These are phyloP conservation scores for Lucilia sericata DNA, from an alignment of 1,140 invertebrate species.

Conservation along the genomic window DNA sequence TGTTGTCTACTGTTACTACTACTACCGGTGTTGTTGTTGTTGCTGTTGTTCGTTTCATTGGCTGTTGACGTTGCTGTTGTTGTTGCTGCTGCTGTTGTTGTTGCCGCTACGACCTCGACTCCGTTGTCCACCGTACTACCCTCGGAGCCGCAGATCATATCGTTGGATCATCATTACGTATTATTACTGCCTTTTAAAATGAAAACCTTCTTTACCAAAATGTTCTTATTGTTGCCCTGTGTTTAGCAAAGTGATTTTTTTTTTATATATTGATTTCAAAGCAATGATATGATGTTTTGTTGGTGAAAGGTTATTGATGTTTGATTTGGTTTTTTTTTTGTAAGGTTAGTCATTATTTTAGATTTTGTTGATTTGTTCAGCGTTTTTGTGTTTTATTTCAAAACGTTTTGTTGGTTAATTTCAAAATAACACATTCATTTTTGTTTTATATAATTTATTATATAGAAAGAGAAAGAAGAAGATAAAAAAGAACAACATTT, in stretches of 20 bases:
- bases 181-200: conserved; percentile 68
- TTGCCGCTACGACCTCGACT: conserved; percentile 56
- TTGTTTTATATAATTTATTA: neutral
- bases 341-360: neutral
- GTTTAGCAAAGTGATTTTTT: conserved; percentile 3
- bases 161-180: conserved; percentile 69
- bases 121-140: conserved; percentile 56
- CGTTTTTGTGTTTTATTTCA: neutral
- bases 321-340: neutral
- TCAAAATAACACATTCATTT: neutral
- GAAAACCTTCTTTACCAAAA: conserved; percentile 69
- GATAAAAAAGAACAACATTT: conserved; percentile 21
- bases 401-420: neutral
- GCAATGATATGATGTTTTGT: neutral
- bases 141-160: conserved; percentile 67
- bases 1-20: conserved; percentile 48
- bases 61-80: conserved; percentile 48
- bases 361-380: neutral
- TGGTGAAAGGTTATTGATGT: neutral
- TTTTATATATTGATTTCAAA: neutral
- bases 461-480: conserved; percentile 56
- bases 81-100: conserved; percentile 49
- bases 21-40: conserved; percentile 42
- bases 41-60: conserved; percentile 47
- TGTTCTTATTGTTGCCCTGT: conserved; percentile 67